phyloP scores from a whole-genome alignment of 2,113 vertebrate genomes.

The Siniperca chuatsi region DNA sequence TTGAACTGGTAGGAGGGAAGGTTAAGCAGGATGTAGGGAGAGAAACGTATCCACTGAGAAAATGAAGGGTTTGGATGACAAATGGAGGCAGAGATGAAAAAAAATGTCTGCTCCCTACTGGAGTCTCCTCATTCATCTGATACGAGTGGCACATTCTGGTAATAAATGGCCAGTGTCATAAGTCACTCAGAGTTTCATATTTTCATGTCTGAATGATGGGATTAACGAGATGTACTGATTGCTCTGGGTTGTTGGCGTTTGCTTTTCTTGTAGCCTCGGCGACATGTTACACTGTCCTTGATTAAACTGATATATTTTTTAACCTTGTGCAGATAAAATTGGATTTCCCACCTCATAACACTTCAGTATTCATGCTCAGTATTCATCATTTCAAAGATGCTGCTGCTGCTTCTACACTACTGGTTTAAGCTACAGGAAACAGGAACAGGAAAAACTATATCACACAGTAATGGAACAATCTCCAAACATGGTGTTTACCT shows the following conservation, averaged over 20 bases:
- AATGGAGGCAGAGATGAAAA: constrained; percentile 54
- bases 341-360: constrained; percentile 27
- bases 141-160: constrained; percentile 67
- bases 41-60: constrained; percentile 48
- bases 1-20: constrained; percentile 47
- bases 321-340: constrained; percentile 32
- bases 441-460: constrained; percentile 38
- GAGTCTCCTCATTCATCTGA: constrained; percentile 76
- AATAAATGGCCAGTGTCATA: constrained; percentile 69
- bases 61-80: constrained; percentile 53
- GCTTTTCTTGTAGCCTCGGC: constrained; percentile 27
- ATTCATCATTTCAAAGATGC: constrained; percentile 15
- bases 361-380: constrained; percentile 7
- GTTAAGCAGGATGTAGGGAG: constrained; percentile 49
- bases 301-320: constrained; percentile 43
- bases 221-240: constrained; percentile 63
- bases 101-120: constrained; percentile 66
- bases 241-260: constrained; percentile 53
- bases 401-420: neutral
- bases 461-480: constrained; percentile 45
- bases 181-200: constrained; percentile 61
- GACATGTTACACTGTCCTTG: constrained; percentile 34
- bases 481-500: constrained; percentile 70
- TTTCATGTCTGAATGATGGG: constrained; percentile 61
- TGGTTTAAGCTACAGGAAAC: neutral